Conservation (phyloP, 2,113 vertebrate species). For the Percopsis transmontana region DNA sequence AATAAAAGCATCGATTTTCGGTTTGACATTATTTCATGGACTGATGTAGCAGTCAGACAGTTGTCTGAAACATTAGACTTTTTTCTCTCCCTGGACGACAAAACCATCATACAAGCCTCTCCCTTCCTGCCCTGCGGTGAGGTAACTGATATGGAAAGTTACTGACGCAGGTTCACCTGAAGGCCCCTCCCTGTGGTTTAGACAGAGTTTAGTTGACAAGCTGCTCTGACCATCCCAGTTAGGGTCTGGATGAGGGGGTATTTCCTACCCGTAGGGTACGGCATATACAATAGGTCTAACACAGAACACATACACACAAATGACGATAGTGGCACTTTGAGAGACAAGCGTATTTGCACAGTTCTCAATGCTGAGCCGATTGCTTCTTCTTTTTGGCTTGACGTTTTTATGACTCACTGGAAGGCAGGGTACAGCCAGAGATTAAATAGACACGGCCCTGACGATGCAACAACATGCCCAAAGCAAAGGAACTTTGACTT, state of each 20-base stretch:
- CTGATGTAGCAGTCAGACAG: not conserved
- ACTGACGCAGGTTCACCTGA: conserved; percentile 20
- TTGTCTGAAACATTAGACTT: not conserved
- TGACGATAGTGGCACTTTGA: not conserved
- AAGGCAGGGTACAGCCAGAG: conserved; percentile 25
- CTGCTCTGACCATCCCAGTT: conserved; percentile 1
- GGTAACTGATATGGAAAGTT: conserved; percentile 53
- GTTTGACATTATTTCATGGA: not conserved
- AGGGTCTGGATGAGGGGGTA: not conserved
- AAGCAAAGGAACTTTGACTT: not conserved
- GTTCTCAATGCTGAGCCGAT: not conserved
- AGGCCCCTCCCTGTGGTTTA: conserved; percentile 48
- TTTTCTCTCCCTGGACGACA: not conserved
- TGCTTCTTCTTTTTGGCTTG: not conserved
- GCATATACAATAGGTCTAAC: not conserved
- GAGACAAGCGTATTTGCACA: conserved; percentile 13
- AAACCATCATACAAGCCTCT: conserved; percentile 19
- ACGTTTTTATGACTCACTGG: conserved; percentile 45
- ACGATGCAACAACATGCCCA: conserved; percentile 32
- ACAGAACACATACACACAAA: not conserved
- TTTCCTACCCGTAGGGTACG: not conserved
- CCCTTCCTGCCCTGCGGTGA: conserved; percentile 31
- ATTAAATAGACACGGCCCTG: conserved; percentile 15
- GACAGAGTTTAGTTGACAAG: conserved; percentile 36
- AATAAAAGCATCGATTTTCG: too few relatives aligned